Evolutionary conservation across 2,888 invertebrate genomes (phyloP), one percentile per base, ranked within the genome.

Genomic region (Sylvicola fuscatus): DNA sequence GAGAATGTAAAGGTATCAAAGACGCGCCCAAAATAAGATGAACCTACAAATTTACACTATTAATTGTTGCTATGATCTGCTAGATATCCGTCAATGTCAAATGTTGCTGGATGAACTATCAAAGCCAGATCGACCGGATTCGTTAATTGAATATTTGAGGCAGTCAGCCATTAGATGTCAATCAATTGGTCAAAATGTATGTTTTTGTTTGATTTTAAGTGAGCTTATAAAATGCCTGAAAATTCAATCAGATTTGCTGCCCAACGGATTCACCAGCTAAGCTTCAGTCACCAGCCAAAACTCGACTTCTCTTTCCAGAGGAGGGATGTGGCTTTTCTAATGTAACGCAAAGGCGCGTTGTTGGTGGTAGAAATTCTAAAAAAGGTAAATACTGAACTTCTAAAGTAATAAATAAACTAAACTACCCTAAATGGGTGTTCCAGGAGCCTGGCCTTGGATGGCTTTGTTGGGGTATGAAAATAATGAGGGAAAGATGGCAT

Each of bases 401-500:
- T 21, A 21, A 21, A 21, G n/a, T 21, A 8, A 4, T 21, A 21
- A 21, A 21, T n/a, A n/a, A 21, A 21, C 4, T 8, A 21, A 36
- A 34, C 27, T 26, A 31, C 26, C 33, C 36, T 31, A 16, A 38
- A 27, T 17, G 17, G 16, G 14, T 21, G 3, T 35, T 35, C 31
- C 11, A 75, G 81, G 76, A 14, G 70, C 74, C 35, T 83, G 80
- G 70, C 84, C 84, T 1, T 86, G 83, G 82, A 67, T 81, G 44
- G 72, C 71, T 0, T 66, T 74, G 3, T 56, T 84, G 27, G 84
- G 82, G 0, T 84, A 79, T 50, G 63, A 59, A 41, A 55, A 52
- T 37, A 55, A 59, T 46, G 54, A 57, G 17, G 58, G 47, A 31
- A 46, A 39, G 3, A 49, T 42, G 2, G 47, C 51, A 0, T 60